Evolutionary conservation across 2,113 vertebrate genomes (phyloP), one percentile per base, ranked within the genome.

Genomic region (Gorsachius goisagi): DNA sequence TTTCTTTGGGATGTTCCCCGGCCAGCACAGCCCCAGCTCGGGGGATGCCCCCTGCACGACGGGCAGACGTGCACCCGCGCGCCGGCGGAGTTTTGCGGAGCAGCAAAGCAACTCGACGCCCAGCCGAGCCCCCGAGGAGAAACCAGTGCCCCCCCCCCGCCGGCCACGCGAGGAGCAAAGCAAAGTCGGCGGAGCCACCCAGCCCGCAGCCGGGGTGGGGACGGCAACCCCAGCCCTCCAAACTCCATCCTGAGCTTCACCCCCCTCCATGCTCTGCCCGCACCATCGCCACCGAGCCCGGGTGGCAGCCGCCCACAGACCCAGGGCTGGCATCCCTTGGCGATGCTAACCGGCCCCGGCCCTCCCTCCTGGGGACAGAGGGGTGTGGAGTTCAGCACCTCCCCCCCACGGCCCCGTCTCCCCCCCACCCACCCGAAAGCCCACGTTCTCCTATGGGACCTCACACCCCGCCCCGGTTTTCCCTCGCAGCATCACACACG

Each of bases 71-170:
- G 67, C 26, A 32, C 35, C 64, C 28, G 26, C 10, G 1, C 0
- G 1, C 30, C 20, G 23, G 27, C 47, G 11, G 33, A 19, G 53
- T 35, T 71, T 11, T 18, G 21, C 49, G 27, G 49, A 27, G 26
- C 21, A 22, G 50, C 74, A 79, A 69, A 72, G 44, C 16, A 23
- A 26, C 22, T 22, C 35, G 9, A 33, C 1, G 8, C 37, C 26
- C 44, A 47, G 52, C 24, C 79, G 60, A 67, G 60, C 32, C 35
- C 32, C 30, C 1, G 2, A 26, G 23, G 15, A 47, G 49, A 33
- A 68, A 63, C 11, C 2, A 7, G 8, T 1, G 9, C 23, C 18
- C 13, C 5, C 4, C 15, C 9, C 13, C 5, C 4, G 12, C 9
- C 35, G 39, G n/a, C n/a, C 27, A 6, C 0, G 0, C 44, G 23